A percentile compares a stretch with the other conserved stretches of the same genome.
Conservation (phyloP, 2,113 vertebrate species). For the Paedocypris sp. region DNA sequence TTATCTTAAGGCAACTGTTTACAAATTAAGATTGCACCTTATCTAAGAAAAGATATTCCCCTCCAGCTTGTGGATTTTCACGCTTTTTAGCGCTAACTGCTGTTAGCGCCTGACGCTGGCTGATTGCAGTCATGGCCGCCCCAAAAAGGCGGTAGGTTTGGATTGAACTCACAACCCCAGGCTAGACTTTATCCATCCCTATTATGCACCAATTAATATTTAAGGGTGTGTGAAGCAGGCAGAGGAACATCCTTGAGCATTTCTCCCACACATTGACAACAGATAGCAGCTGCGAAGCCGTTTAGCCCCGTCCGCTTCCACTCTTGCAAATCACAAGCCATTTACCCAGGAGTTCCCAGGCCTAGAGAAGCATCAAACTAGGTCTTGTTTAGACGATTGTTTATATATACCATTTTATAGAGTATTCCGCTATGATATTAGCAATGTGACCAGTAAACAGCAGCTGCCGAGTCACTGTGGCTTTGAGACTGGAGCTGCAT, state of each 20-base stretch:
- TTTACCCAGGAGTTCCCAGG: not conserved
- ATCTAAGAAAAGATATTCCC: not conserved
- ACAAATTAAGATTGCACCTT: not conserved
- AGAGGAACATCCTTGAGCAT: constrained; percentile 16
- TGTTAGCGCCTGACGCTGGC: constrained; percentile 6
- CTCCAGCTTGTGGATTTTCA: constrained; percentile 9
- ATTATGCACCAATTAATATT: constrained; percentile 33
- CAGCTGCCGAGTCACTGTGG: not conserved
- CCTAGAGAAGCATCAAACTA: too few species aligned
- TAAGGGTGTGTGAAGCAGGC: constrained; percentile 20
- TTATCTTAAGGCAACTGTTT: not conserved
- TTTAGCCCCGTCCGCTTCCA: not conserved
- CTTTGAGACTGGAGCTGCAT: constrained; percentile 5
- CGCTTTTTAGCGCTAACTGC: not conserved
- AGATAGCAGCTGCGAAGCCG: constrained; percentile 4
- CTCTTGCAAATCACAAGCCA: not conserved
- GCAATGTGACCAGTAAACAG: not conserved
- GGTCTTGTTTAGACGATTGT: too few species aligned
- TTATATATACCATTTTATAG: too few species aligned
- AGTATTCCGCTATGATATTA: not conserved
- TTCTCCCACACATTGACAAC: constrained; percentile 20
- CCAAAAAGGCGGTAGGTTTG: constrained; percentile 12
- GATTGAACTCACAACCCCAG: constrained; percentile 24
- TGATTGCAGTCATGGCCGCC: not conserved
- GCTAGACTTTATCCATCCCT: constrained; percentile 32